Evolutionary conservation across 2,797 vertebrate genomes (phyloP), one percentile per base, ranked within the genome.

Genomic region (Nothura maculosa): DNA sequence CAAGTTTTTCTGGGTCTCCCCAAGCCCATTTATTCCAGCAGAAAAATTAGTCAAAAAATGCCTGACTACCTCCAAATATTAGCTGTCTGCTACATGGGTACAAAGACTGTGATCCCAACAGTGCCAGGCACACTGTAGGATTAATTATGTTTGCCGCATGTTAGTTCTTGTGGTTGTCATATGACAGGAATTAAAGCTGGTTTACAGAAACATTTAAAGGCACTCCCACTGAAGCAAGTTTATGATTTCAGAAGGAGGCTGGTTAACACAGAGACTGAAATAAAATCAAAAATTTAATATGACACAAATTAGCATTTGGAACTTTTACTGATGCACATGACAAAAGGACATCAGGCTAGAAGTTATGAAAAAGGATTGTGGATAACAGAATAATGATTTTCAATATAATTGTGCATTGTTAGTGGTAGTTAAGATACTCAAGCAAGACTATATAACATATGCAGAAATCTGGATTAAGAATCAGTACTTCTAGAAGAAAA

Each of bases 161-260:
- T 52, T 67, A 90, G 88, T 91, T 38, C 48, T 84, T 76, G 57
- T 70, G 52, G 81, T 38, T 76, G 63, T 40, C 25, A 0, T 79
- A 77, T 32, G 81, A 67, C 40, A 72, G 36, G 57, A n/a, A 90
- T 69, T 81, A 82, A 89, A 87, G 15, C 18, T 40, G 72, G 45
- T 81, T 94, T 78, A 78, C 50, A 91, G 69, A 84, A 87, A 84
- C 52, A 66, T 55, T 90, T 82, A 20, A 10, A 89, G 36, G 43
- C 67, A 83, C 58, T 91, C 67, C 61, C 72, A 82, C 52, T 42
- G 45, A 88, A 92, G 19, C 27, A 40, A n/a, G 57, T 67, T 90
- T 45, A 38, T 47, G 70, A 88, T 66, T 93, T 90, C 67, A 86
- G 45, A 63, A 25, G 1, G 19, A 63, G 25, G 32, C 22, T 81